phyloP scores from a whole-genome alignment of 2,113 vertebrate species.

The Emydocephalus ijimae region DNA sequence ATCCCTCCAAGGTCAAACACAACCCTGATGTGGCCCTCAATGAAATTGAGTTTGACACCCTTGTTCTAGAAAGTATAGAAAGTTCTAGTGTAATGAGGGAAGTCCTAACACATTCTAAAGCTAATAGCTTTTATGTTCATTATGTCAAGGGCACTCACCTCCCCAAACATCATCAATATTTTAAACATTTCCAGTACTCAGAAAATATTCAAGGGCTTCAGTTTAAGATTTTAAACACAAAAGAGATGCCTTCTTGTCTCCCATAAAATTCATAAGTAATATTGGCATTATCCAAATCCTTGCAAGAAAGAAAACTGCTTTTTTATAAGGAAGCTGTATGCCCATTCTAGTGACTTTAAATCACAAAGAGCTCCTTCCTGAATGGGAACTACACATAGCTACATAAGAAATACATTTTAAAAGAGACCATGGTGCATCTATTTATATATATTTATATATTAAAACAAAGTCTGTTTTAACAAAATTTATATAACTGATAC shows the following conservation, averaged over 20 bases:
- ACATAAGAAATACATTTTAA: not conserved
- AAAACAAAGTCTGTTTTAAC: not conserved
- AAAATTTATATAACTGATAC: not conserved
- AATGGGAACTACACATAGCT: not conserved
- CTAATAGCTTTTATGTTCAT: not conserved
- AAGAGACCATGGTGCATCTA: not conserved
- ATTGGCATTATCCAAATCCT: not conserved
- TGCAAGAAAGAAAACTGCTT: not conserved
- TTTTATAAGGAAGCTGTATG: not conserved
- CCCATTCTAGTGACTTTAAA: not conserved
- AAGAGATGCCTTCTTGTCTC: not conserved
- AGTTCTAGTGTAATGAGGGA: not conserved
- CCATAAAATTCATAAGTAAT: not conserved
- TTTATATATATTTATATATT: not conserved
- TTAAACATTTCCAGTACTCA: not conserved
- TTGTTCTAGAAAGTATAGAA: not conserved
- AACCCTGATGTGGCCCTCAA: too few relatives aligned
- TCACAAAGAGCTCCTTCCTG: not conserved
- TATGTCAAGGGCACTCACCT: not conserved
- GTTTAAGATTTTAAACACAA: not conserved
- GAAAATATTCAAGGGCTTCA: not conserved
- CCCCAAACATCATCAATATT: not conserved
- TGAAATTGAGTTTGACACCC: too few relatives aligned
- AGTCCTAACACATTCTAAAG: not conserved
- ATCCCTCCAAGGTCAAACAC: too few relatives aligned